phyloP scores from a whole-genome alignment of 2,797 vertebrate genomes.

The Enteromius unitaeniatus region DNA sequence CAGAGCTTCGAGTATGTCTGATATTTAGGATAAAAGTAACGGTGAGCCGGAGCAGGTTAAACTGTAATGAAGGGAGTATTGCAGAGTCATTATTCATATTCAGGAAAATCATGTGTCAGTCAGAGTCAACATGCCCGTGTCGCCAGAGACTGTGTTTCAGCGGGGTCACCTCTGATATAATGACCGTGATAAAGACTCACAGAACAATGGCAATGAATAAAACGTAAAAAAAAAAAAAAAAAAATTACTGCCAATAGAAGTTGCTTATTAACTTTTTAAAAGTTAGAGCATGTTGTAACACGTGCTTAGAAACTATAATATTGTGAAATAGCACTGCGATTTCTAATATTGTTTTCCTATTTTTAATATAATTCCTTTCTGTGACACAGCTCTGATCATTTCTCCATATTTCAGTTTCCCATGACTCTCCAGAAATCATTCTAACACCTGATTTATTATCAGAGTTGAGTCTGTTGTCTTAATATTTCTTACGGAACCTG shows the following conservation, averaged over 20 bases:
- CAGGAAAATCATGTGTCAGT: neutral
- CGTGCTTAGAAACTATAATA: neutral
- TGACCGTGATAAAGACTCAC: neutral
- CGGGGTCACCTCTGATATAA: conserved; percentile 12
- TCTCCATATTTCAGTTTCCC: neutral
- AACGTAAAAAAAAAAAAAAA: too few relatives aligned
- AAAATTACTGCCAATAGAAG: neutral
- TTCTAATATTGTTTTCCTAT: neutral
- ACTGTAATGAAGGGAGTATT: neutral
- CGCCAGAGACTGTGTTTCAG: neutral
- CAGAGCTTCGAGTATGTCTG: neutral
- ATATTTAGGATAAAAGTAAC: neutral
- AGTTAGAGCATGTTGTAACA: neutral
- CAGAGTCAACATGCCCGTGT: conserved; percentile 4
- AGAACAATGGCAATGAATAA: neutral
- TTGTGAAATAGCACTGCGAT: neutral
- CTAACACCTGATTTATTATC: neutral
- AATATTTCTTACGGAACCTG: too few relatives aligned
- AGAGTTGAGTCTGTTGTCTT: too few relatives aligned
- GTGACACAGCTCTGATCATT: neutral
- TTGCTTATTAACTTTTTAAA: conserved; percentile 14
- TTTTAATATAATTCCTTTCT: neutral
- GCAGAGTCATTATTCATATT: conserved; percentile 18
- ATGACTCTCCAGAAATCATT: neutral
- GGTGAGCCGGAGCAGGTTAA: neutral